Evolutionary conservation across 37 sponge, comb jelly and placozoan genomes (phyloP).

Genomic region (Corticium candelabrum): DNA sequence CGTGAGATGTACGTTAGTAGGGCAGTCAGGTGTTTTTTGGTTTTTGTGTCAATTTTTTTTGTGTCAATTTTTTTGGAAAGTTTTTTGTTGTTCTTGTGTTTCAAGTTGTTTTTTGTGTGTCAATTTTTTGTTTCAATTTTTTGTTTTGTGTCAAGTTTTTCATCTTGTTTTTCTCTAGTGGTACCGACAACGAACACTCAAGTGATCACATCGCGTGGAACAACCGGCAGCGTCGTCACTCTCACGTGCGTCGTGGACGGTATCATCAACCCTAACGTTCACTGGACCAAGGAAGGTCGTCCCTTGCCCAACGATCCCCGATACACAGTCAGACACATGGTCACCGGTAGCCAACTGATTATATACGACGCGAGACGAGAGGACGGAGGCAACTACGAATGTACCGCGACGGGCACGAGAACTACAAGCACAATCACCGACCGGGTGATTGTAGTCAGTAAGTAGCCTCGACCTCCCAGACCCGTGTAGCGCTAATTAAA

Average conservation of each 20-base stretch:
- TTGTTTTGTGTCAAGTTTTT: not conserved
- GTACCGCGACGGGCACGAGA: too few species aligned
- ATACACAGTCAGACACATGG: not conserved
- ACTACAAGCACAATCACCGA: too few species aligned
- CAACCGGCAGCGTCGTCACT: too few species aligned
- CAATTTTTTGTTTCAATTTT: not conserved
- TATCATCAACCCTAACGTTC: not conserved
- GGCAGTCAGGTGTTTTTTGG: not conserved
- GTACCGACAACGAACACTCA: not conserved
- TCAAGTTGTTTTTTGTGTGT: too few species aligned
- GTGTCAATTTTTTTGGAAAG: not conserved
- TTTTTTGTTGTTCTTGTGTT: too few species aligned
- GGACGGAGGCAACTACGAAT: not conserved
- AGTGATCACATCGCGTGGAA: too few species aligned
- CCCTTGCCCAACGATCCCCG: not conserved
- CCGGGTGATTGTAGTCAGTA: too few species aligned
- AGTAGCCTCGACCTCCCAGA: too few species aligned
- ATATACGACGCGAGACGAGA: not conserved
- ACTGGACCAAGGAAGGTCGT: not conserved
- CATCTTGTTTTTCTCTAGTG: not conserved
- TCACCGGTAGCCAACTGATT: not conserved
- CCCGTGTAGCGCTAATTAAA: too few species aligned
- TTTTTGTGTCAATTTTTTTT: not conserved
- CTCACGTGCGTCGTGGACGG: not conserved
- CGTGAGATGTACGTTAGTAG: not conserved